phyloP scores from a whole-genome alignment of 2,888 invertebrate species.

The Muscina levida region DNA sequence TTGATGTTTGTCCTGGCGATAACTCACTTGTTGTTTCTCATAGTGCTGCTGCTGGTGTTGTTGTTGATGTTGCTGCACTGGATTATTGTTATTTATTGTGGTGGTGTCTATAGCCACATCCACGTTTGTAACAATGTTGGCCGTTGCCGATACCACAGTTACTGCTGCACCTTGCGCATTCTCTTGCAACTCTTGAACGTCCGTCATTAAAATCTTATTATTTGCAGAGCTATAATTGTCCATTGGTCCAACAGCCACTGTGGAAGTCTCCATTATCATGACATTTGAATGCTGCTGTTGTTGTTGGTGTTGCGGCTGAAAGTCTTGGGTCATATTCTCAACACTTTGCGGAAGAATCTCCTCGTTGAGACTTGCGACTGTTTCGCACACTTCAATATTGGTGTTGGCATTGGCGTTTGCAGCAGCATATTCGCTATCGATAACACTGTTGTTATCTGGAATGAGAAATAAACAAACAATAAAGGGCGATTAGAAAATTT shows the following conservation, averaged over 20 bases:
- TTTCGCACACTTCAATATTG: constrained; percentile 59
- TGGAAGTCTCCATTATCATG: background rate
- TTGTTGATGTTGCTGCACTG: constrained; percentile 43
- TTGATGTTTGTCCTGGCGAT: constrained; percentile 61
- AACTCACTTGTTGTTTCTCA: constrained; percentile 38
- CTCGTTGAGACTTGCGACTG: constrained; percentile 63
- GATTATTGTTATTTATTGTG: constrained; percentile 42
- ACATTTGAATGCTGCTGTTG: constrained; percentile 25
- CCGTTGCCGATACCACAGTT: constrained; percentile 32
- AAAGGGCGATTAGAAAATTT: background rate
- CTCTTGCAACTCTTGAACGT: constrained; percentile 57
- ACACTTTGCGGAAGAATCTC: constrained; percentile 57
- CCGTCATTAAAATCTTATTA: constrained; percentile 47
- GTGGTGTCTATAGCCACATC: constrained; percentile 63
- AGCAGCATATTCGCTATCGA: constrained; percentile 48
- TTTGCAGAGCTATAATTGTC: constrained; percentile 40
- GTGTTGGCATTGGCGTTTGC: constrained; percentile 3
- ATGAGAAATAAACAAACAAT: background rate
- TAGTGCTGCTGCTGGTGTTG: constrained; percentile 32
- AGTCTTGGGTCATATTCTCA: constrained; percentile 65
- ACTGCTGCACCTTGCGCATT: constrained; percentile 22
- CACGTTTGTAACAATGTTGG: constrained; percentile 15
- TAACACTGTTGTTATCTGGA: constrained; percentile 46
- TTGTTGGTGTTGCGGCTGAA: constrained; percentile 57
- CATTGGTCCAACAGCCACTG: constrained; percentile 16